A percentile compares a stretch with the other conserved stretches of the same genome.
phyloP scores from a whole-genome alignment of 2,797 vertebrate species.

The Melanotaenia pygmaea region DNA sequence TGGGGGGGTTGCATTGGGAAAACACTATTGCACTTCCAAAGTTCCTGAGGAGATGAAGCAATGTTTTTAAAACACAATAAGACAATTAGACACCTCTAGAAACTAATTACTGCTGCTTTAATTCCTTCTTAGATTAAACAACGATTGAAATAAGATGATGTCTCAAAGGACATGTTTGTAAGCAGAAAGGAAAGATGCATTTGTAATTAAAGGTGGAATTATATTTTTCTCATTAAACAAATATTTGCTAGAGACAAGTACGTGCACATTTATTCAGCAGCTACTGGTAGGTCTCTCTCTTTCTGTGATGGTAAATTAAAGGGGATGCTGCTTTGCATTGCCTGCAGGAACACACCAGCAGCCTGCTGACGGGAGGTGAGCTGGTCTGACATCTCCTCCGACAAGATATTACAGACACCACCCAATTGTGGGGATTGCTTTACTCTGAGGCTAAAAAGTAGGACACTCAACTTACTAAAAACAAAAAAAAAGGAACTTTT shows the following conservation, averaged over 20 bases:
- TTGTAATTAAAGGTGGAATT: conserved; percentile 81
- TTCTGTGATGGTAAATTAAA: conserved; percentile 16
- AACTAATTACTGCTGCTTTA: conserved; percentile 83
- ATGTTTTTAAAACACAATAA: conserved; percentile 80
- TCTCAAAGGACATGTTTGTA: conserved; percentile 78
- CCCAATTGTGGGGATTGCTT: conserved; percentile 51
- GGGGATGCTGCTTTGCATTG: conserved; percentile 41
- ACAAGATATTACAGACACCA: conserved; percentile 57
- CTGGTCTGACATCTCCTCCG: conserved; percentile 43
- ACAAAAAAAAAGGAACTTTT: conserved; percentile 49
- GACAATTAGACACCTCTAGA: conserved; percentile 82
- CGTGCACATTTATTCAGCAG: conserved; percentile 33
- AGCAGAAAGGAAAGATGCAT: conserved; percentile 69
- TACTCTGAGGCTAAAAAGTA: conserved; percentile 63
- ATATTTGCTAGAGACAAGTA: conserved; percentile 65
- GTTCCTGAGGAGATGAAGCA: conserved; percentile 80
- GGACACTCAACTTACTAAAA: conserved; percentile 60
- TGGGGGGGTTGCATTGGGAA: conserved; percentile 41
- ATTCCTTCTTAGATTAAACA: conserved; percentile 83
- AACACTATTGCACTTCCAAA: conserved; percentile 77
- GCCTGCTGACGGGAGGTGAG: conserved; percentile 58
- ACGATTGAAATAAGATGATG: conserved; percentile 75
- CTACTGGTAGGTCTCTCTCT: conserved; percentile 19
- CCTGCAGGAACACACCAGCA: conserved; percentile 53
- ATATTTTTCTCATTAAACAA: conserved; percentile 75